Conservation (phyloP, 2,113 vertebrate species). For the Rana temporaria region DNA sequence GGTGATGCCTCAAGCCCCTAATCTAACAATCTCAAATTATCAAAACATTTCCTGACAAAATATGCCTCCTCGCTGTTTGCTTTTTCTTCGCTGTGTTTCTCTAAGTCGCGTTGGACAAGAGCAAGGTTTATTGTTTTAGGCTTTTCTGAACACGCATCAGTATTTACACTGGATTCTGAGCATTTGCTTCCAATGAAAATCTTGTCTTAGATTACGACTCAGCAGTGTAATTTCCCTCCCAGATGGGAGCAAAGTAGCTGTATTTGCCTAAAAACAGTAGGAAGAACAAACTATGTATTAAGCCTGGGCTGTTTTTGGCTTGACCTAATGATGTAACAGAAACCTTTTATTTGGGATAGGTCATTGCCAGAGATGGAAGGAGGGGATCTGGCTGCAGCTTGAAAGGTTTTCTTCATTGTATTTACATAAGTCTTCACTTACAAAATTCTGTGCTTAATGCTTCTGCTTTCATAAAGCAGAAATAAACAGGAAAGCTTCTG, state of each 20-base stretch:
- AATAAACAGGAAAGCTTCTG: constrained; percentile 86
- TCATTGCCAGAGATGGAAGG: constrained; percentile 79
- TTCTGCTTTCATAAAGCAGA: constrained; percentile 83
- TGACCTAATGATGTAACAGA: constrained; percentile 95
- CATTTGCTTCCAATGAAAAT: constrained; percentile 99
- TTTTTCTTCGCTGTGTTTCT: constrained; percentile 80
- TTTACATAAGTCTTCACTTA: constrained; percentile 92
- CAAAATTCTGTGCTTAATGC: constrained; percentile 84
- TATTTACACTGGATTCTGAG: constrained; percentile 98
- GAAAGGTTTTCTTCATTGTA: constrained; percentile 84
- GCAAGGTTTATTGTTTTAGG: constrained; percentile 98
- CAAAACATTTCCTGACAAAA: constrained; percentile 71
- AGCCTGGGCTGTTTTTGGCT: constrained; percentile 88
- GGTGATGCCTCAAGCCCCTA: constrained; percentile 60
- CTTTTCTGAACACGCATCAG: constrained; percentile 96
- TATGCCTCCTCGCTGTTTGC: constrained; percentile 62
- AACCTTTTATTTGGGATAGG: constrained; percentile 86
- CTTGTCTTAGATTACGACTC: constrained; percentile 98
- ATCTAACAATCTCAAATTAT: constrained; percentile 67
- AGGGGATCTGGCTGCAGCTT: constrained; percentile 79
- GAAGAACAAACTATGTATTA: constrained; percentile 93
- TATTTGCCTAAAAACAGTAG: constrained; percentile 96
- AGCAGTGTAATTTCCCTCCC: constrained; percentile 88
- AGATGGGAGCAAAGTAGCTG: constrained; percentile 86
- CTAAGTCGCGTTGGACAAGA: constrained; percentile 83